These are phyloP conservation scores for Drosophila maculinotata DNA, from an alignment of 2,888 invertebrate species.

Conservation along the genomic window DNA sequence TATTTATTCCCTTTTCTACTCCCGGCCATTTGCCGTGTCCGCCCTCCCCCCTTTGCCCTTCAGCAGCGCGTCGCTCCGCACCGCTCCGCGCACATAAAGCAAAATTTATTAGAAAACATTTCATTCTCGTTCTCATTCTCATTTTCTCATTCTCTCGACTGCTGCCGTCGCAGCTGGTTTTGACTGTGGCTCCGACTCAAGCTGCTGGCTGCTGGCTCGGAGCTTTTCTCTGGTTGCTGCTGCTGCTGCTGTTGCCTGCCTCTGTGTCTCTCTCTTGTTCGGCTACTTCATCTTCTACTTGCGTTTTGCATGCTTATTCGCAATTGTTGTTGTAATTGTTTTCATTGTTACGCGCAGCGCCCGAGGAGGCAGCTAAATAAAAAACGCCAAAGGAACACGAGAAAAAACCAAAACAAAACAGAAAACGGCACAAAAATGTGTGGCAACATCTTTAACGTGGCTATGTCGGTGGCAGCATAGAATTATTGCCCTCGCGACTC, in stretches of 20 bases:
- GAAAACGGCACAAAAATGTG: constrained; percentile 70
- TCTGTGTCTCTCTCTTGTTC: constrained; percentile 12
- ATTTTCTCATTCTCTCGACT: constrained; percentile 16
- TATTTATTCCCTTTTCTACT: constrained; percentile 78
- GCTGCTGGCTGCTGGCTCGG: constrained; percentile 26
- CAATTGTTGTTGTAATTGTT: constrained; percentile 84
- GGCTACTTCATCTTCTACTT: constrained; percentile 80
- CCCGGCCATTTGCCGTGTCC: constrained; percentile 37
- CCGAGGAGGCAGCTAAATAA: constrained; percentile 30
- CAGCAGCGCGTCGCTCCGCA: constrained; percentile 41
- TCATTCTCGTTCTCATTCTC: constrained; percentile 72
- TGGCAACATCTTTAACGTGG: constrained; percentile 81
- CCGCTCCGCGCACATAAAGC: constrained; percentile 83
- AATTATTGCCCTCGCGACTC: constrained; percentile 69
- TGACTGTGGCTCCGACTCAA: constrained; percentile 55
- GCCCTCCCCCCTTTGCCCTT: constrained; percentile 17
- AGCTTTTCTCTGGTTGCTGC: constrained; percentile 19
- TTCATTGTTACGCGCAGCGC: constrained; percentile 74
- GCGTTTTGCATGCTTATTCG: constrained; percentile 83
- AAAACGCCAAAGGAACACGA: constrained; percentile 28
- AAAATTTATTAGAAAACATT: constrained; percentile 85
- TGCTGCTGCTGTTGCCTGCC: constrained; percentile 7
- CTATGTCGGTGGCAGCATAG: constrained; percentile 76
- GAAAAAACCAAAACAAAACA: constrained; percentile 37
- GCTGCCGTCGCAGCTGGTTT: constrained; percentile 54